Percentiles rank a stretch among this genome's conserved stretches.
Conservation (phyloP, 2,797 vertebrate genomes). For the Apogon hyalosoma region DNA sequence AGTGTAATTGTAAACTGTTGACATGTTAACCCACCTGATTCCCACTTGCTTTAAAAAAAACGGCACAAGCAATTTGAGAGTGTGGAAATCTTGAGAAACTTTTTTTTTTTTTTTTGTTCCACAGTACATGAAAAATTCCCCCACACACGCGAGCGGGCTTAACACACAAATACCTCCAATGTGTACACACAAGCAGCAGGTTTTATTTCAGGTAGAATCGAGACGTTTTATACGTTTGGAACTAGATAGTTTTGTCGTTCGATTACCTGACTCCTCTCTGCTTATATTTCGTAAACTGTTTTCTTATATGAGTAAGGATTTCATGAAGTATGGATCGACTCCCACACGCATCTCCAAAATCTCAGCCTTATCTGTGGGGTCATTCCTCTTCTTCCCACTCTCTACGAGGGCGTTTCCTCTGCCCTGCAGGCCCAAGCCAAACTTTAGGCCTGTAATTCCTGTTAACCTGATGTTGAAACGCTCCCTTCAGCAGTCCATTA, state of each 20-base stretch:
- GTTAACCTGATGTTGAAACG: slow-evolving; percentile 83
- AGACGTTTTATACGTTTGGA: slow-evolving; percentile 31
- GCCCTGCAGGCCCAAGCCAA: slow-evolving; percentile 64
- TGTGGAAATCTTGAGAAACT: slow-evolving; percentile 72
- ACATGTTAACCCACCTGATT: slow-evolving; percentile 76
- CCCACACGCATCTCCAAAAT: slow-evolving; percentile 46
- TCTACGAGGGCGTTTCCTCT: slow-evolving; percentile 76
- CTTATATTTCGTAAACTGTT: slow-evolving; percentile 43
- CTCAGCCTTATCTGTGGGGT: slow-evolving; percentile 67
- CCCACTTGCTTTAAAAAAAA: slow-evolving; percentile 34
- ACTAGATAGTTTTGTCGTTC: slow-evolving; percentile 30
- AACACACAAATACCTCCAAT: slow-evolving; percentile 6
- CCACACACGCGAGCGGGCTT: slow-evolving; percentile 44
- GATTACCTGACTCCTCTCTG: slow-evolving; percentile 29
- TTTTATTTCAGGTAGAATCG: slow-evolving; percentile 44
- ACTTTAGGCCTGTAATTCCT: slow-evolving; percentile 78
- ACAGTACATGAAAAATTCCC: slow-evolving; percentile 51
- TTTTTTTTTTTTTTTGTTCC: slow-evolving; percentile 27
- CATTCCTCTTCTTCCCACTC: slow-evolving; percentile 73
- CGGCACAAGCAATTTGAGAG: slow-evolving; percentile 54
- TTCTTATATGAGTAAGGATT: slow-evolving; percentile 32
- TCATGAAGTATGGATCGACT: slow-evolving; percentile 32
- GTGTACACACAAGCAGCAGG: slow-evolving; percentile 5
- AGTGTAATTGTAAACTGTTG: slow-evolving; percentile 75
- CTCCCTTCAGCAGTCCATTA: slow-evolving; percentile 83